Evolutionary conservation across 1,140 invertebrate species (phyloP).

Genomic region (Hyphantria cunea): DNA sequence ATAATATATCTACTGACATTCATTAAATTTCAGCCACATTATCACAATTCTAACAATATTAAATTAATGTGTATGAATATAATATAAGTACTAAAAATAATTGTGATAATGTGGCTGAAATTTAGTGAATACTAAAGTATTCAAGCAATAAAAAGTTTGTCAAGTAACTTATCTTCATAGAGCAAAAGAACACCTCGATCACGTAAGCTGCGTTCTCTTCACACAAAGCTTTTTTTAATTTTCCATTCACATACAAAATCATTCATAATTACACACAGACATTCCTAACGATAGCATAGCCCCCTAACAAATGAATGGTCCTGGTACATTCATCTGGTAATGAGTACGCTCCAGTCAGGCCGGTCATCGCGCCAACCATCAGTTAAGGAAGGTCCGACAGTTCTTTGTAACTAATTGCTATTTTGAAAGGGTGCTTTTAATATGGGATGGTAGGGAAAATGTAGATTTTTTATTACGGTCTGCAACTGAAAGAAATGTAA

Average conservation of each 20-base stretch:
- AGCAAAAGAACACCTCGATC: no score
- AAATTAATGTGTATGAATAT: no score
- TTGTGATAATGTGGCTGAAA: no score
- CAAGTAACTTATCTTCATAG: no score
- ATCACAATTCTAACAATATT: no score
- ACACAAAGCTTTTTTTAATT: no score
- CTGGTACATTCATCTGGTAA: conserved; percentile 1
- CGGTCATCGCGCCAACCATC: conserved; percentile 5
- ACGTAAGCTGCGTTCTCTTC: no score
- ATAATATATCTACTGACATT: no score
- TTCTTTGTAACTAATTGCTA: conserved; percentile 11
- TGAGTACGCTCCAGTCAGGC: not conserved
- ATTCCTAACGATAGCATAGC: not conserved
- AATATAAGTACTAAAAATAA: no score
- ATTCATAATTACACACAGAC: not conserved
- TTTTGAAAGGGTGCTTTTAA: conserved; percentile 20
- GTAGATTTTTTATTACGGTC: conserved; percentile 1
- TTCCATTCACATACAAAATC: not conserved
- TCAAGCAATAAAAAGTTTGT: no score
- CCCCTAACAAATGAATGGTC: not conserved
- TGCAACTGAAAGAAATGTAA: not conserved
- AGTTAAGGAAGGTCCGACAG: conserved; percentile 9
- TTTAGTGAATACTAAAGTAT: no score
- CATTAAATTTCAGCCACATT: no score
- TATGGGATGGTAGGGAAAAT: conserved; percentile 3